Percentiles rank a stretch among this genome's conserved stretches.
phyloP scores from a whole-genome alignment of 2,797 vertebrate genomes.

The Arrhamphus sclerolepis region DNA sequence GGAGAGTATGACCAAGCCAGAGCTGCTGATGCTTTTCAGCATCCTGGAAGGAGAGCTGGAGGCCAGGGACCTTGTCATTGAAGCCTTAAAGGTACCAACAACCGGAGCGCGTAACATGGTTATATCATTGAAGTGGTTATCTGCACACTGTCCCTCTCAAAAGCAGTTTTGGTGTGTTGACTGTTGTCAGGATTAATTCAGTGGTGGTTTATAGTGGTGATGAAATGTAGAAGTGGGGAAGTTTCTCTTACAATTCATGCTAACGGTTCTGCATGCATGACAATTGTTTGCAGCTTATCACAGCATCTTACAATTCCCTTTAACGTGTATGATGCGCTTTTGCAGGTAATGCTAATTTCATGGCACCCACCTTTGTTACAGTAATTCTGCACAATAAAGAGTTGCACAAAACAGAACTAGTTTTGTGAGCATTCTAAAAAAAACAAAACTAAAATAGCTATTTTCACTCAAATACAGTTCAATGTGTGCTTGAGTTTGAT shows the following conservation, averaged over 20 bases:
- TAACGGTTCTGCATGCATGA: background rate
- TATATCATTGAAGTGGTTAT: background rate
- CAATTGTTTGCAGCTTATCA: background rate
- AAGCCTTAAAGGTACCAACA: constrained; percentile 76
- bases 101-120: constrained; percentile 3
- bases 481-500: background rate
- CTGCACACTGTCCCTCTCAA: background rate
- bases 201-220: background rate
- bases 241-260: background rate
- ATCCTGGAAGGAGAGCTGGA: constrained; percentile 84
- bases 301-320: background rate
- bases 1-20: constrained; percentile 80
- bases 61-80: constrained; percentile 82
- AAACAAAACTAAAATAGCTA: too few species aligned
- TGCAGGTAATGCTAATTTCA: too few species aligned
- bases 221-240: too few species aligned
- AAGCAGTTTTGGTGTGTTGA: background rate
- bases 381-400: too few species aligned
- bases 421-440: too few species aligned
- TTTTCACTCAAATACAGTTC: too few species aligned
- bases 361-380: background rate
- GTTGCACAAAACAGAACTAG: background rate
- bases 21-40: constrained; percentile 83
- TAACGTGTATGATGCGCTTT: too few species aligned
- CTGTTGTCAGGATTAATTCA: constrained; percentile 3